phyloP scores from a whole-genome alignment of 2,797 vertebrate species.

The Eremophila alpestris region DNA sequence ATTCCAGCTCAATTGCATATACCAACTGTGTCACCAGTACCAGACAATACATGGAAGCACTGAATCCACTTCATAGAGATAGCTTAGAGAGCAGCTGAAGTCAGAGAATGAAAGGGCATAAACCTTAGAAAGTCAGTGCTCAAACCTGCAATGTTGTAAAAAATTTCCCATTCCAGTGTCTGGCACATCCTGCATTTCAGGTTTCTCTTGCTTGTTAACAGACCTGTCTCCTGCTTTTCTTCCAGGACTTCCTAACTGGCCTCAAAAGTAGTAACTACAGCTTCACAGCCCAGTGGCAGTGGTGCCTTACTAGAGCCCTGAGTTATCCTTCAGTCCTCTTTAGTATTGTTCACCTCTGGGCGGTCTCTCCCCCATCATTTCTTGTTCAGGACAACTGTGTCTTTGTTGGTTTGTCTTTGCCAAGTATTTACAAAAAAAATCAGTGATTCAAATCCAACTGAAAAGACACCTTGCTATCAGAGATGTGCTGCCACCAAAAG shows the following conservation, averaged over 20 bases:
- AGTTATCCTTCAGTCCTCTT: neutral
- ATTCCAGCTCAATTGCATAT: neutral
- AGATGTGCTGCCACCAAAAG: neutral
- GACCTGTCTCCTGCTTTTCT: neutral
- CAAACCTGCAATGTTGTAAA: neutral
- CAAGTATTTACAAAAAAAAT: neutral
- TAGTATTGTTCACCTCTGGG: neutral
- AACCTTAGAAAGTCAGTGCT: neutral
- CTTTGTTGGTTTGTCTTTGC: neutral
- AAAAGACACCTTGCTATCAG: neutral
- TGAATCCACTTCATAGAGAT: neutral
- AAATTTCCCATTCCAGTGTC: neutral
- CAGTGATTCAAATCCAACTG: neutral
- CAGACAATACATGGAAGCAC: neutral
- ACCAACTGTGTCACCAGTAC: neutral
- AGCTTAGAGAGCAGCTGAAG: neutral
- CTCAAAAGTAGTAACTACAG: neutral
- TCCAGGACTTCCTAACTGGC: neutral
- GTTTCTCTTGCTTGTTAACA: neutral
- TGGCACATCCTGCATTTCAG: neutral
- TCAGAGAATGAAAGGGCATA: neutral
- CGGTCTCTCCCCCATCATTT: neutral
- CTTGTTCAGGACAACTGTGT: neutral
- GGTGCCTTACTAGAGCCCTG: rapidly evolving
- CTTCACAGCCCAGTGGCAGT: neutral